Evolutionary conservation across 2,797 vertebrate genomes (phyloP).

Genomic region (Sebastes itinus): DNA sequence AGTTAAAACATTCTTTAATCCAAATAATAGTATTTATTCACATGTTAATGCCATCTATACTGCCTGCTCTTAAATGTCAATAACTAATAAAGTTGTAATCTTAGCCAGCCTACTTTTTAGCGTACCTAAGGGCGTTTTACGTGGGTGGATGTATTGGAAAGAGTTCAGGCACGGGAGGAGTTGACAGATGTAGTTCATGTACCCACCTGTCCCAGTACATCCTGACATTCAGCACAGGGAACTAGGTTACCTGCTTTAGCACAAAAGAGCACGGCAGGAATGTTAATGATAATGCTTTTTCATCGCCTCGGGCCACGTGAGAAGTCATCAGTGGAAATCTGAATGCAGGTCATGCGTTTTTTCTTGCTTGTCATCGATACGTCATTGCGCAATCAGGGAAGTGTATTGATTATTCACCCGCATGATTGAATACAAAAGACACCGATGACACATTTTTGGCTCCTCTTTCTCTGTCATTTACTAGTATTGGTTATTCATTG

Average conservation of each 20-base stretch:
- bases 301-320: conserved; percentile 23
- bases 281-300: conserved; percentile 42
- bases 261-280: conserved; percentile 51
- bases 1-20: not conserved
- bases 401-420: conserved; percentile 58
- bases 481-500: conserved; percentile 30
- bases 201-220: conserved; percentile 10
- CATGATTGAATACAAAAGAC: conserved; percentile 1
- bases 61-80: not conserved
- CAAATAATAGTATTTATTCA: not conserved
- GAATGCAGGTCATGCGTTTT: conserved; percentile 32
- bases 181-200: conserved; percentile 29
- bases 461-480: conserved; percentile 9
- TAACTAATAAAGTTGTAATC: not conserved
- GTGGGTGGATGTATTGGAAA: not conserved
- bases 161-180: not conserved
- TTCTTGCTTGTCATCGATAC: conserved; percentile 41
- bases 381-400: conserved; percentile 30
- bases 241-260: conserved; percentile 26
- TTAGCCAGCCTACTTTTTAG: not conserved
- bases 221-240: not conserved
- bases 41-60: not conserved
- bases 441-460: conserved; percentile 53
- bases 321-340: conserved; percentile 35
- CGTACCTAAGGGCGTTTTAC: not conserved